Percentiles rank a stretch among this genome's conserved stretches.
Evolutionary conservation across 2,113 vertebrate species (phyloP).

Genomic region (Syngnathoides biaculeatus): DNA sequence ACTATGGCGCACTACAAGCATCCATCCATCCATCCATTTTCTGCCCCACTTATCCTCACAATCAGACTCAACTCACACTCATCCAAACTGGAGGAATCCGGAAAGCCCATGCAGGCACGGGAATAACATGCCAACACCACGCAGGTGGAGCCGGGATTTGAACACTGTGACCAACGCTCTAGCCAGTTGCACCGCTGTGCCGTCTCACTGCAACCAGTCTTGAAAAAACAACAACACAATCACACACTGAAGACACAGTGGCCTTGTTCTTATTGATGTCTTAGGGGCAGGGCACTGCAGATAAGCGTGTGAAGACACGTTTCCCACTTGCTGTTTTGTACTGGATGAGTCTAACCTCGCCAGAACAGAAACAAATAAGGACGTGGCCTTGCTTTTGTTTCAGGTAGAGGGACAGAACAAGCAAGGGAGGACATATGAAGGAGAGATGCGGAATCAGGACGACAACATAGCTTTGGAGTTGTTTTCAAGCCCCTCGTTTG

Average conservation of each 20-base stretch:
- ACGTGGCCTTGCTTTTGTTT: slow-evolving; percentile 32
- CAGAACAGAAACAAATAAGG: slow-evolving; percentile 29
- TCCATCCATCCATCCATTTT: too few species aligned
- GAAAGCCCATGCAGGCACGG: too few species aligned
- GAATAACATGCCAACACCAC: too few species aligned
- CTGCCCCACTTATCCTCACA: too few species aligned
- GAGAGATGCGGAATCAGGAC: slow-evolving; percentile 2
- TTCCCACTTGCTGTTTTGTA: slow-evolving; percentile 25
- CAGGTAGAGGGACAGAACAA: neutral
- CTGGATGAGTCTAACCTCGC: slow-evolving; percentile 30
- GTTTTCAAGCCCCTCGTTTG: slow-evolving; percentile 10
- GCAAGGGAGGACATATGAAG: neutral
- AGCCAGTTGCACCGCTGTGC: too few species aligned
- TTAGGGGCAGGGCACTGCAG: slow-evolving; percentile 1
- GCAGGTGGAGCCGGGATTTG: too few species aligned
- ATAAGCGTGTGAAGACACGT: slow-evolving; percentile 8
- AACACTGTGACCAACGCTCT: too few species aligned
- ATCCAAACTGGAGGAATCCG: too few species aligned
- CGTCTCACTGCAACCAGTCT: too few species aligned
- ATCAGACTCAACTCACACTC: too few species aligned
- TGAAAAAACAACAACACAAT: neutral
- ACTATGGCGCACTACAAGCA: too few species aligned
- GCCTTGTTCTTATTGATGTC: slow-evolving; percentile 11
- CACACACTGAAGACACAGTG: neutral
- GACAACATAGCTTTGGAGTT: slow-evolving; percentile 7